Evolutionary conservation across 1,140 invertebrate species (phyloP), one percentile per base, ranked within the genome.

Genomic region (Lamellibrachia luymesi): DNA sequence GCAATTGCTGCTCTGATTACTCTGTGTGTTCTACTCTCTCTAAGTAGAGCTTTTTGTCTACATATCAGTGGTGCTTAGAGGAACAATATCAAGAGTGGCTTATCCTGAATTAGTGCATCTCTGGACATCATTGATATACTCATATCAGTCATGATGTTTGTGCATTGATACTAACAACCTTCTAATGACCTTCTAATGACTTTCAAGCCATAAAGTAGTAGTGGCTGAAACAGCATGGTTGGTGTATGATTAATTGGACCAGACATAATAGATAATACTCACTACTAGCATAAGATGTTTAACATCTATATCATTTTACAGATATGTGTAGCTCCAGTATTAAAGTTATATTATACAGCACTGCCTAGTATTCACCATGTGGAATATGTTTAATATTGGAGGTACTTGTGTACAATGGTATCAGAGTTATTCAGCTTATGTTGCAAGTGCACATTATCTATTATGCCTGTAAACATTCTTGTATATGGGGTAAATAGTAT

Each of bases 151-250:
- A 22, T 10, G 64, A 8, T 80, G 64, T 80, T 80, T 80, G 64
- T 80, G 64, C 64, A 80, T 80, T 80, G 64, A 80, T 80, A 80
- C 64, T 80, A 80, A 80, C 64, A 80, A 80, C 64, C 64, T 80
- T 80, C 6, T 80, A 80, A 80, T 80, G 64, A 80, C 64, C 64
- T 80, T 80, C 64, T 80, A 80, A 80, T 80, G 13, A 80, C 64
- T 80, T 56, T 80, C 64, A 10, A 80, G 64, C 17, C 64, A 80
- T 4, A 22, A 22, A 80, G 64, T 80, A 80, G 13, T 80, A 80
- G 64, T 80, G 64, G 8, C 25, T 80, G 64, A 2, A 80, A 22
- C 64, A 22, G 64, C 25, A 80, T 80, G 64, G 4, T 80, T 80
- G 64, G 64, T 80, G 13, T 22, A 80, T 0, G 64, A 80, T 80